phyloP scores from a whole-genome alignment of 2,797 vertebrate genomes.

The Chelon auratus region DNA sequence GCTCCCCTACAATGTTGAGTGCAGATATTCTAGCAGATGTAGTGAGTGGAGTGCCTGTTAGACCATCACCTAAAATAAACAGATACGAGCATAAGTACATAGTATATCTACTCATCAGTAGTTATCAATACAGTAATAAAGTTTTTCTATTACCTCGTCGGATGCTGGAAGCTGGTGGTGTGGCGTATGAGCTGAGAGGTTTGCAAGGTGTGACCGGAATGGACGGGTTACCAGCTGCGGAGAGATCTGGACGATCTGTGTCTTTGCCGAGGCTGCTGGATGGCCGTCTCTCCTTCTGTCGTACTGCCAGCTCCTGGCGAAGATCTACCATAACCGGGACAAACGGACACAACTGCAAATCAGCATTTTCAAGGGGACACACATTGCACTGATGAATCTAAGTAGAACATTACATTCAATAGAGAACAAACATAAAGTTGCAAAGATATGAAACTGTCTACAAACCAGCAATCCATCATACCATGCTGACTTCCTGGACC shows the following conservation, averaged over 20 bases:
- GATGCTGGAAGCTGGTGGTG: slow-evolving; percentile 84
- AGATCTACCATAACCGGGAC: slow-evolving; percentile 84
- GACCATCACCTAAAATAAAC: slow-evolving; percentile 84
- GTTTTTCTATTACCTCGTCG: slow-evolving; percentile 82
- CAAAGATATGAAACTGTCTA: no score
- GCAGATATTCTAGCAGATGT: slow-evolving; percentile 97
- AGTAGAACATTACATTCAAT: background rate
- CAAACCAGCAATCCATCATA: no score
- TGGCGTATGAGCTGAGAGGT: slow-evolving; percentile 77
- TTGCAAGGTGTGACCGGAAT: slow-evolving; percentile 84
- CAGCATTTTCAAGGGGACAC: background rate
- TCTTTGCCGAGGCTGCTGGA: slow-evolving; percentile 84
- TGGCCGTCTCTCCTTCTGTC: slow-evolving; percentile 90
- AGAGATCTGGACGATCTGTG: slow-evolving; percentile 81
- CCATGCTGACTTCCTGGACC: no score
- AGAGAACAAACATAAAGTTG: background rate
- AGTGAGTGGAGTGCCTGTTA: slow-evolving; percentile 91
- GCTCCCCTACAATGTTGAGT: slow-evolving; percentile 96
- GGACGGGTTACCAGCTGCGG: slow-evolving; percentile 74
- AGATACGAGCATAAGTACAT: background rate
- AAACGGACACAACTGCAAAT: background rate
- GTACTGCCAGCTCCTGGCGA: slow-evolving; percentile 94
- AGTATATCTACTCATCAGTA: background rate
- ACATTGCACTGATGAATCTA: background rate
- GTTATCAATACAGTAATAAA: background rate